phyloP scores from a whole-genome alignment of 2,797 vertebrate genomes.

The Falco novaeseelandiae region DNA sequence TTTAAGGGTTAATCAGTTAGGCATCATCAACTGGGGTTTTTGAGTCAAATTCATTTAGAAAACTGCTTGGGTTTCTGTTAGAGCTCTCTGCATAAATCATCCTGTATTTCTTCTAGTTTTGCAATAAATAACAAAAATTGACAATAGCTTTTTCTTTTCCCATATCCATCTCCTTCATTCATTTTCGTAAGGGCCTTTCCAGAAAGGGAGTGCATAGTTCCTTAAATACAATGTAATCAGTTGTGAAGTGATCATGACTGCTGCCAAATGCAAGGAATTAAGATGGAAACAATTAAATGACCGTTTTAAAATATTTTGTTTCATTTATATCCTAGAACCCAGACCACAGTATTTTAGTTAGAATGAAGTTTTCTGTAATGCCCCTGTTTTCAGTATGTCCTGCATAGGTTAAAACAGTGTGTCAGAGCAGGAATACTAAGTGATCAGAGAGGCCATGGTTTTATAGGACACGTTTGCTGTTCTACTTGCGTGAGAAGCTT shows the following conservation, averaged over 20 bases:
- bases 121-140: neutral
- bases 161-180: neutral
- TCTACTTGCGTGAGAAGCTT: neutral
- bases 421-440: neutral
- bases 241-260: neutral
- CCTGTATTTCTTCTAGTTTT: neutral
- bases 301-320: neutral
- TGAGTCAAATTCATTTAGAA: neutral
- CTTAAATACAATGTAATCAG: too few species aligned
- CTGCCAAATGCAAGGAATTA: neutral
- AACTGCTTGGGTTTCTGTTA: neutral
- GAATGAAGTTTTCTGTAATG: neutral
- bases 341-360: neutral
- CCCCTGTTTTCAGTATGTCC: neutral
- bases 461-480: neutral
- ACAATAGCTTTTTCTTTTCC: neutral
- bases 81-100: neutral
- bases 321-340: neutral
- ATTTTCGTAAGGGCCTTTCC: neutral
- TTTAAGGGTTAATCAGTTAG: neutral
- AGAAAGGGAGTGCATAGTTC: neutral
- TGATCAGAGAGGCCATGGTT: neutral
- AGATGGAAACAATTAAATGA: slow-evolving; percentile 11
- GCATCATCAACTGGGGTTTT: neutral
- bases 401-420: neutral